These are phyloP conservation scores for Glomeris maerens DNA, from an alignment of 1,140 invertebrate genomes.

Conservation along the genomic window DNA sequence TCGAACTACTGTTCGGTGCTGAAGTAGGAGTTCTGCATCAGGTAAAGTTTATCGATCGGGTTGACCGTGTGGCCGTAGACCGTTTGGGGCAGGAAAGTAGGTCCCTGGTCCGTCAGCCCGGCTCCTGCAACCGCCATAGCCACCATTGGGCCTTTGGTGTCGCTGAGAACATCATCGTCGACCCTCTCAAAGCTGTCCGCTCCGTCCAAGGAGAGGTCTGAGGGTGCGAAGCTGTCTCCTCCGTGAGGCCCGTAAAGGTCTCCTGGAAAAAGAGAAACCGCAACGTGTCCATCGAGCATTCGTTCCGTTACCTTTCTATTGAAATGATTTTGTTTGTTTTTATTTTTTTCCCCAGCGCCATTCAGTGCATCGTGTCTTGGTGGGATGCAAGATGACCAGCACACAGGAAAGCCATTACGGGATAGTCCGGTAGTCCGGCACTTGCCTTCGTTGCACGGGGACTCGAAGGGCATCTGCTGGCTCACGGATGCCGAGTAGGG, in stretches of 20 bases:
- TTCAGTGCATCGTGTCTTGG: neutral
- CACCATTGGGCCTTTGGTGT: constrained; percentile 12
- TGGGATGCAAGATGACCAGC: neutral
- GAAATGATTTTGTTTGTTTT: constrained; percentile 2
- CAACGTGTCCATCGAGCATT: constrained; percentile 2
- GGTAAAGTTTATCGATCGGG: constrained; percentile 92
- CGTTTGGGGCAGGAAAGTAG: constrained; percentile 31
- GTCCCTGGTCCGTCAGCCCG: constrained; percentile 38
- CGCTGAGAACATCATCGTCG: constrained; percentile 44
- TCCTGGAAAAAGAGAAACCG: constrained; percentile 36
- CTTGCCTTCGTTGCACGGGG: constrained; percentile 58
- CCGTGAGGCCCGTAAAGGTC: constrained; percentile 57
- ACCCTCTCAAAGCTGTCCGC: constrained; percentile 62
- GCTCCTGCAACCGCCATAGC: constrained; percentile 28
- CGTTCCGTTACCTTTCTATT: constrained; percentile 1
- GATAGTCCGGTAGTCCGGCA: no score
- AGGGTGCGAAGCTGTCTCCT: constrained; percentile 77
- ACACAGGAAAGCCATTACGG: neutral
- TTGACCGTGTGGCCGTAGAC: constrained; percentile 50
- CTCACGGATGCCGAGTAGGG: constrained; percentile 59
- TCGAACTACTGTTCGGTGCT: constrained; percentile 17
- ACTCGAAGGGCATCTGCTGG: constrained; percentile 64
- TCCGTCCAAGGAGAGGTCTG: constrained; percentile 64
- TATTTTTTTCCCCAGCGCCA: constrained; percentile 2
- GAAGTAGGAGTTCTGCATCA: constrained; percentile 94